Base-by-base conservation (phyloP, 35 echinoderm and acorn worm genomes). In the Eucidaris tribuloides region DNA sequence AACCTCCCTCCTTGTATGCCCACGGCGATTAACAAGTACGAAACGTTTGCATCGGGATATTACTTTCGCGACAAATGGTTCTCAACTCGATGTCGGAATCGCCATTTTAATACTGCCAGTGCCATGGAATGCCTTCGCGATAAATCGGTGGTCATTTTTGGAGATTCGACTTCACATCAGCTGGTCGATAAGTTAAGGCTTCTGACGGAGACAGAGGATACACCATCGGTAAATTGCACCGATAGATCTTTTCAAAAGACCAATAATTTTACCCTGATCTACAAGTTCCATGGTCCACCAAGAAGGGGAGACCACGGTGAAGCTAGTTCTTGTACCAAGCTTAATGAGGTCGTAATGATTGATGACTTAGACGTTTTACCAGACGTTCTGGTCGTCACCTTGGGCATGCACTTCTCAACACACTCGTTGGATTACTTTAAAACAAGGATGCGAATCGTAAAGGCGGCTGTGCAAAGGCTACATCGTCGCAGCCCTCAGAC, bases 281-380 rank as follows among this genome's bases (percentile, higher is more conserved):
- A 62, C 29, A 76, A 87, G 30, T 87, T 79, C 25, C 84, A 87
- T 41, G 84, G 84, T 4, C 72, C 79, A 3, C 84, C 84, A 3
- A 80, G 17, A 5, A 3, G 3, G 9, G 68, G 68, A 2, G 1
- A 1, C 1, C 1, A 3, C 13, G 68, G 68, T 7, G 33, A 36
- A 1, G 35, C 41, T 33, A 41, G 14, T 36, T 17, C 11, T 2
- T 74, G 68, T 13, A 17, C 25, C 5, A 74, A 3, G 17, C 68
- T 25, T 25, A 74, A 40, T 20, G 68, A 25, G 24, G 33, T 9
- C 6, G 25, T 42, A 25, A 40, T 74, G 6, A 33, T 74, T 1
- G 68, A 74, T 36, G 35, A 74, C 41, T 13, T 74, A 22, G 11
- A 33, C 35, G 38, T 74, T 20, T 18, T 17, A 38, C 68, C 68